These are phyloP conservation scores for Drosophila nigrodunni DNA, from an alignment of 1,140 invertebrate genomes.

Conservation along the genomic window DNA sequence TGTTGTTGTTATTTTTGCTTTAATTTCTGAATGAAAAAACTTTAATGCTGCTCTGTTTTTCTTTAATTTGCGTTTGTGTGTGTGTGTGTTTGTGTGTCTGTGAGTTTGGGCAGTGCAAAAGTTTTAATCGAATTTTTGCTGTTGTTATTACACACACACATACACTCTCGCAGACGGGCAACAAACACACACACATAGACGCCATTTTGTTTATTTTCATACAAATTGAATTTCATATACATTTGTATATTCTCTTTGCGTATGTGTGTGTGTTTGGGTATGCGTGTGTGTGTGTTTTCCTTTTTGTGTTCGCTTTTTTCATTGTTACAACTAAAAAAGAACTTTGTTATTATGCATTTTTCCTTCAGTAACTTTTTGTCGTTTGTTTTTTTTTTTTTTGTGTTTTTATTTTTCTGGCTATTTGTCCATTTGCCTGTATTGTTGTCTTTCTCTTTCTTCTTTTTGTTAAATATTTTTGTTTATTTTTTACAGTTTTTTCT, in stretches of 20 bases:
- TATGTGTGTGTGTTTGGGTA: conserved; percentile 21
- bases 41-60: conserved; percentile 57
- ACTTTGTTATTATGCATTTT: conserved; percentile 69
- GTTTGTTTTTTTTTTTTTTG: conserved; percentile 41
- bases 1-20: conserved; percentile 13
- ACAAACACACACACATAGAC: conserved; percentile 27
- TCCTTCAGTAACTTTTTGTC: conserved; percentile 44
- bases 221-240: conserved; percentile 65
- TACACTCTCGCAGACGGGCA: conserved; percentile 16
- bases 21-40: conserved; percentile 29
- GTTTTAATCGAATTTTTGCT: conserved; percentile 80
- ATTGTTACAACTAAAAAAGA: conserved; percentile 51
- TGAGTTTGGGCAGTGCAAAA: conserved; percentile 57
- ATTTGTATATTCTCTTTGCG: conserved; percentile 22
- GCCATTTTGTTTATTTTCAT: conserved; percentile 74
- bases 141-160: conserved; percentile 48
- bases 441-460: background rate
- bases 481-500: conserved; percentile 9
- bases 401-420: conserved; percentile 30
- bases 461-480: conserved; percentile 41
- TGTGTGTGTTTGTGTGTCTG: conserved; percentile 24
- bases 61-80: conserved; percentile 73
- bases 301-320: conserved; percentile 18
- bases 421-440: conserved; percentile 21
- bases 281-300: conserved; percentile 23